A percentile compares a stretch with the other conserved stretches of the same genome.
Evolutionary conservation across 2,888 invertebrate species (phyloP).

Genomic region (Plutella xylostella): DNA sequence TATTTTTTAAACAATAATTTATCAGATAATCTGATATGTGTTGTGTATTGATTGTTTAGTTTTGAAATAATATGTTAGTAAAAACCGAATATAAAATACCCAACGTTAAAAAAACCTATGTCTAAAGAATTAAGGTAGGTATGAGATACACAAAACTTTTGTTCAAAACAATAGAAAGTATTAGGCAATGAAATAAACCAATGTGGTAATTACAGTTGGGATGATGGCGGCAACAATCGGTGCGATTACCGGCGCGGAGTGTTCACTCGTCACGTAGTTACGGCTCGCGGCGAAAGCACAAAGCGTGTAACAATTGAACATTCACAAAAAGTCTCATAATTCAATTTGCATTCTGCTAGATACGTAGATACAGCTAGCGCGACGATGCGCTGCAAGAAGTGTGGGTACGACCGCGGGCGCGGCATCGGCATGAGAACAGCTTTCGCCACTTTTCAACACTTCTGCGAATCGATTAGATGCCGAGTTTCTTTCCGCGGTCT

Average conservation of each 20-base stretch:
- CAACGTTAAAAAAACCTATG: no score
- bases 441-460: slow-evolving; percentile 66
- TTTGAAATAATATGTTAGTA: no score
- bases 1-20: no score
- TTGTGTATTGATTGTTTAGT: no score
- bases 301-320: slow-evolving; percentile 62
- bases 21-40: no score
- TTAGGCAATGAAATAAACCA: slow-evolving; percentile 63
- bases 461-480: slow-evolving; percentile 58
- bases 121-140: neutral
- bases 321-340: slow-evolving; percentile 66
- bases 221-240: neutral
- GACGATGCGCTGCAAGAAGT: slow-evolving; percentile 29
- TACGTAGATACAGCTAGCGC: slow-evolving; percentile 35
- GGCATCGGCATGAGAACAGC: slow-evolving; percentile 46
- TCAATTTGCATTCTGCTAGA: slow-evolving; percentile 69
- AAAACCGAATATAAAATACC: no score
- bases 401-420: slow-evolving; percentile 52
- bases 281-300: slow-evolving; percentile 51
- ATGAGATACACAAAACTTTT: neutral
- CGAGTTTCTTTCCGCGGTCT: slow-evolving; percentile 40
- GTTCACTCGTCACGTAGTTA: slow-evolving; percentile 60
- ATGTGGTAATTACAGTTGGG: slow-evolving; percentile 46
- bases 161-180: slow-evolving; percentile 52
- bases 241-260: slow-evolving; percentile 52